These are phyloP conservation scores for Chaetura pelagica DNA, from an alignment of 2,113 vertebrate genomes.

Conservation along the genomic window DNA sequence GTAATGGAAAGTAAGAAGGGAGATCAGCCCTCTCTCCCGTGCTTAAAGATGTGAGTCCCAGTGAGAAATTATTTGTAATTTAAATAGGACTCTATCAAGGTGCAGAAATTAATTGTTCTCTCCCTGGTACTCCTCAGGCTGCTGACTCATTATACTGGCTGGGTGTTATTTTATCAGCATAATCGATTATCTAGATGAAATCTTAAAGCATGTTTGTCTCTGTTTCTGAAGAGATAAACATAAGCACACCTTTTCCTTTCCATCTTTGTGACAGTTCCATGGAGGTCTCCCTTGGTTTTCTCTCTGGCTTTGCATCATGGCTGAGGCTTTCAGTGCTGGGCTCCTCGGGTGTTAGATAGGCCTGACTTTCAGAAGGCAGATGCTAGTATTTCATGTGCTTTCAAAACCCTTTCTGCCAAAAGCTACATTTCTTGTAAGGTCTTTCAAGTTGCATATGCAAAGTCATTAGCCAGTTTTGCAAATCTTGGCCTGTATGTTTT, in stretches of 20 bases:
- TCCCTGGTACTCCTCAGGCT: background rate
- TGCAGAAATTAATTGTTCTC: accelerated
- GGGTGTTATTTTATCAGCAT: background rate
- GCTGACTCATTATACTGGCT: background rate
- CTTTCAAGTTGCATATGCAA: background rate
- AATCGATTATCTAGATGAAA: background rate
- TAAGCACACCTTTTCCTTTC: background rate
- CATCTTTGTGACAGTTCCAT: background rate
- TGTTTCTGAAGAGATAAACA: background rate
- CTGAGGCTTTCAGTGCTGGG: background rate
- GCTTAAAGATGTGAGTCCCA: background rate
- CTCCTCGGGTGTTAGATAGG: background rate
- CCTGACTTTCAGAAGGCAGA: background rate
- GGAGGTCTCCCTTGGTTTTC: background rate
- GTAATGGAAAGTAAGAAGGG: background rate
- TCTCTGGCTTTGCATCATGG: background rate
- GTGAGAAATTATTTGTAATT: background rate
- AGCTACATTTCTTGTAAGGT: background rate
- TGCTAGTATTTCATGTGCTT: background rate
- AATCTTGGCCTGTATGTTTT: background rate
- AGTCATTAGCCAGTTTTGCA: slow-evolving; percentile 19
- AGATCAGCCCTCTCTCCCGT: background rate
- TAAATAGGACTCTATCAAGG: background rate
- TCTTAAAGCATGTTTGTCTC: background rate
- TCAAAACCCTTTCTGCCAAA: background rate